Evolutionary conservation across 2,888 invertebrate genomes (phyloP), one percentile per base, ranked within the genome.

Genomic region (Hirtodrosophila trivittata): DNA sequence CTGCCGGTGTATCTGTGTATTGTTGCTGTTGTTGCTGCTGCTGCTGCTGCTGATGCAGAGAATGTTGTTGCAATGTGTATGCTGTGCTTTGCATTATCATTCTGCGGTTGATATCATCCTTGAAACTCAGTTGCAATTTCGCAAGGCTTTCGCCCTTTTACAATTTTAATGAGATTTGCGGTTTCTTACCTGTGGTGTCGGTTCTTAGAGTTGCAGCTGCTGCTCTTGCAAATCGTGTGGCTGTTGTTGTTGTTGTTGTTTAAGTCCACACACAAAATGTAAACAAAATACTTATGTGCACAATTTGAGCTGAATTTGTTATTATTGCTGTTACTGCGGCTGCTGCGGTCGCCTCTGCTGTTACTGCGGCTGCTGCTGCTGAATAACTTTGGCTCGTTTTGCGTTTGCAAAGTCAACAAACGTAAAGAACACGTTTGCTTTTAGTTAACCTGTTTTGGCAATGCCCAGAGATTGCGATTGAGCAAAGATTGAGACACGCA

Each of bases 401-500:
- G 76, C 64, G 63, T 67, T 75, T 75, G 83, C 78, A 85, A 85
- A 82, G 73, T 69, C 75, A 80, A 81, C 72, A 84, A 81, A 59
- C 57, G 58, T 60, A 81, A 85, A 81, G 80, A 81, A 81, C 80
- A 81, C 86, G 80, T 81, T 81, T 81, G 76, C 86, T 73, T 81
- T 85, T 59, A 77, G 75, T 77, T 82, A 80, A 80, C 80, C 83
- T 62, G 80, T 80, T 80, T 78, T 68, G 72, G 85, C 72, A 84
- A 67, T 84, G 78, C 82, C 86, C 76, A 81, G 78, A 85, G 76
- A 80, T 65, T 78, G 83, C 76, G 80, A 85, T 81, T 81, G 86
- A 81, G 80, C 76, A 85, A 85, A 85, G 80, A 85, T 85, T 85
- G 86, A 85, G 69, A 56, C 73, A 50, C 41, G 42, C 52, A 52